Conservation (phyloP, 1,140 invertebrate species). For the Sycobia sp. region DNA sequence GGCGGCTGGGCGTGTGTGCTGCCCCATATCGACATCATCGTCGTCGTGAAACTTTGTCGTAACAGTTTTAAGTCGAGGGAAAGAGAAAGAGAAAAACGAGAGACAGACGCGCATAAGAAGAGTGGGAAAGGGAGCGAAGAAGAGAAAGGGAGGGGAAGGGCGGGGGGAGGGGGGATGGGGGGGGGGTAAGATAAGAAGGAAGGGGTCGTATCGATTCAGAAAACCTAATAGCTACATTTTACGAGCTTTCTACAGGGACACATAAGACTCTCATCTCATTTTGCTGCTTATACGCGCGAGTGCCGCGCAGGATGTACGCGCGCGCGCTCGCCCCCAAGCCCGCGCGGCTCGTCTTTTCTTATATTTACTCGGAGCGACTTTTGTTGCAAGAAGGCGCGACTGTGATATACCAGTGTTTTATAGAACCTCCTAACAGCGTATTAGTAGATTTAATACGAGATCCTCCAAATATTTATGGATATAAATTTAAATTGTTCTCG, state of each 20-base stretch:
- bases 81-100: too few species aligned
- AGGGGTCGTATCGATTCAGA: conserved; percentile 27
- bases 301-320: too few species aligned
- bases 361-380: neutral
- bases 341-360: too few species aligned
- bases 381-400: neutral
- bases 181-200: neutral
- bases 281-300: neutral
- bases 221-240: conserved; percentile 36
- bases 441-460: too few species aligned
- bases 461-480: neutral
- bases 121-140: too few species aligned
- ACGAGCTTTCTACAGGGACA: conserved; percentile 28
- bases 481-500: neutral
- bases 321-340: too few species aligned
- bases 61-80: conserved; percentile 26
- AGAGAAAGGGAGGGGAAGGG: too few species aligned
- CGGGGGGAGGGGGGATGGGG: too few species aligned
- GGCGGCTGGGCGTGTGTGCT: neutral
- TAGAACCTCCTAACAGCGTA: too few species aligned
- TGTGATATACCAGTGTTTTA: too few species aligned
- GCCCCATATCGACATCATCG: neutral
- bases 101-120: too few species aligned
- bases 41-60: conserved; percentile 28
- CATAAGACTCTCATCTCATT: conserved; percentile 31